Percentiles rank a stretch among this genome's conserved stretches.
These are phyloP conservation scores for Chamaedrilus cognettii DNA, from an alignment of 2,888 invertebrate genomes.

Conservation along the genomic window DNA sequence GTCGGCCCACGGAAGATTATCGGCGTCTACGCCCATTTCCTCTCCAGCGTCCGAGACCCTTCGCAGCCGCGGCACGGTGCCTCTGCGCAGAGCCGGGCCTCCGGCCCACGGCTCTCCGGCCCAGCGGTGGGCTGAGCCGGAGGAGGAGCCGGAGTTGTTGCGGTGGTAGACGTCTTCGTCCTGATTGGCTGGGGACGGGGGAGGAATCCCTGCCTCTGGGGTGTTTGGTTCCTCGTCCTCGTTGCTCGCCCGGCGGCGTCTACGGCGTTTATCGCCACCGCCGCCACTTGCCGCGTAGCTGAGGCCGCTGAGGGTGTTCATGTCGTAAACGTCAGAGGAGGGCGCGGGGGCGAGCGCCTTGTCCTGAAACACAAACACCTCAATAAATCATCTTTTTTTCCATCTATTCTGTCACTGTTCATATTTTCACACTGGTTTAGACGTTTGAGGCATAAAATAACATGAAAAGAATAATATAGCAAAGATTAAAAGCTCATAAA, in stretches of 20 bases:
- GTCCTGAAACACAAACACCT: too few species aligned
- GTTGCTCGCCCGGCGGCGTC: too few species aligned
- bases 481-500: too few species aligned
- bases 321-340: background rate
- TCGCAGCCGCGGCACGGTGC: background rate
- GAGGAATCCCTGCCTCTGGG: too few species aligned
- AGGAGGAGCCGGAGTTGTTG: background rate
- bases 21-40: background rate
- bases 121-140: background rate
- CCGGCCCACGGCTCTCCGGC: conserved; percentile 4
- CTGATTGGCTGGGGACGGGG: too few species aligned
- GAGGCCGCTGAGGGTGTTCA: background rate
- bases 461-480: too few species aligned
- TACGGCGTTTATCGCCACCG: too few species aligned
- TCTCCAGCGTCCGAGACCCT: background rate
- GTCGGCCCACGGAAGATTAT: background rate
- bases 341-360: background rate
- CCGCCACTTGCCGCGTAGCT: background rate
- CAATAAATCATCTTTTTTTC: too few species aligned
- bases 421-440: too few species aligned
- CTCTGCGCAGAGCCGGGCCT: background rate
- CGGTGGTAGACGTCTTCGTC: background rate
- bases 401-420: too few species aligned
- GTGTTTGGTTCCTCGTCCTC: too few species aligned
- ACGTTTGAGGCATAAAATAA: too few species aligned